Conservation (phyloP, 2,888 invertebrate species). For the Ectemnius lituratus region DNA sequence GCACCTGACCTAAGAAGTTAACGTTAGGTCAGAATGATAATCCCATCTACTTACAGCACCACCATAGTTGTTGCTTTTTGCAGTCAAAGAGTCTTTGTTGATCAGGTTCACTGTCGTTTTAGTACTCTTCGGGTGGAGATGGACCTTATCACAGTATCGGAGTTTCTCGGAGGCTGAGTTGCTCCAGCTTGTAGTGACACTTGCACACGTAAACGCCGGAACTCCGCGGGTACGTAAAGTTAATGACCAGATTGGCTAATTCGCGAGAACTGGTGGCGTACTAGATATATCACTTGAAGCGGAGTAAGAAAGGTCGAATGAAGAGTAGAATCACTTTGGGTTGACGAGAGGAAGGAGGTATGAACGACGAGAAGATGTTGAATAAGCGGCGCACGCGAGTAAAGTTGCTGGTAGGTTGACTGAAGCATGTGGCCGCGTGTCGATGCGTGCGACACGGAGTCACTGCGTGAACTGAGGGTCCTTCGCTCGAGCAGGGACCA, state of each 20-base stretch:
- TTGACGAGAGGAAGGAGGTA: no score
- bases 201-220: no score
- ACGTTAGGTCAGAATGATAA: background rate
- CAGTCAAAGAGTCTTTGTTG: constrained; percentile 1
- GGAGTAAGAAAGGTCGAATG: background rate
- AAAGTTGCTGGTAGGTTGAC: background rate
- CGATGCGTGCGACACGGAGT: constrained; percentile 71
- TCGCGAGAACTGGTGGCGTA: no score
- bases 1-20: background rate
- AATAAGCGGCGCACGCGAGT: background rate
- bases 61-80: constrained; percentile 72
- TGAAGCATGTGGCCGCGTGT: constrained; percentile 32
- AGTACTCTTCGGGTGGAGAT: background rate
- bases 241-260: no score
- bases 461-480: constrained; percentile 70
- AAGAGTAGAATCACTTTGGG: background rate
- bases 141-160: background rate
- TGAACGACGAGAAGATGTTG: no score
- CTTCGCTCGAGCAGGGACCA: constrained; percentile 49
- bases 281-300: background rate
- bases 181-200: background rate
- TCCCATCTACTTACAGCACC: constrained; percentile 72
- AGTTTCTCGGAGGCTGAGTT: background rate
- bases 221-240: no score
- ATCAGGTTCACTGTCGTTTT: no score